Conservation (phyloP, 2,888 invertebrate species). For the Epinotia nisella region DNA sequence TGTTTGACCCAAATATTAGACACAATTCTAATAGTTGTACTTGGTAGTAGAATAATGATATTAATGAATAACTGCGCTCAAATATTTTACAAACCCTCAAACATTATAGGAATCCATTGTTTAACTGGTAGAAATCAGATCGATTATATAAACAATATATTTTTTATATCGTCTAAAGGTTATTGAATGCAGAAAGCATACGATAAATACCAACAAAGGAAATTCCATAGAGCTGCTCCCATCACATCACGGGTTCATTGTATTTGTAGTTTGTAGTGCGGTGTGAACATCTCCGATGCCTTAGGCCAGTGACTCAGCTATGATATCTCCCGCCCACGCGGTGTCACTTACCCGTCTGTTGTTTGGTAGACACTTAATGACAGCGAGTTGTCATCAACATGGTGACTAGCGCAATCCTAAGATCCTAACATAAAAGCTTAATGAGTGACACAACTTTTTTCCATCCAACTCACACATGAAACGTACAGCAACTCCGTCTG, state of each 20-base stretch:
- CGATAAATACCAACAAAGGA: conserved; percentile 25
- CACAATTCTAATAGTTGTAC: too few relatives aligned
- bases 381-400: conserved; percentile 29
- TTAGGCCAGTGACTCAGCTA: conserved; percentile 34
- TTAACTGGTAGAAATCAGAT: too few relatives aligned
- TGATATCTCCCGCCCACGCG: conserved; percentile 37
- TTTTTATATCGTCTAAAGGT: conserved; percentile 11
- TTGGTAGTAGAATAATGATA: too few relatives aligned
- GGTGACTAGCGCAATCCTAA: conserved; percentile 18
- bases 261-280: too few relatives aligned
- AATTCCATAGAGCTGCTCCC: conserved; percentile 31
- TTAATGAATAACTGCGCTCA: too few relatives aligned
- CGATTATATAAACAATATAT: neutral
- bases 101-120: too few relatives aligned
- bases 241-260: conserved; percentile 33
- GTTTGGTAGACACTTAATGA: conserved; percentile 32
- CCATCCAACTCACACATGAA: conserved; percentile 8
- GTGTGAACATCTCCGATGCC: conserved; percentile 26
- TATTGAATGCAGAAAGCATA: conserved; percentile 27
- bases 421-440: conserved; percentile 3
- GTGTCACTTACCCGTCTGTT: conserved; percentile 37
- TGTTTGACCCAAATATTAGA: too few relatives aligned
- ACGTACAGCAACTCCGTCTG: conserved; percentile 1
- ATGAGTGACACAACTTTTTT: conserved; percentile 10
- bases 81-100: too few relatives aligned